Conservation (phyloP, 2,113 vertebrate genomes). For the Athene cunicularia region DNA sequence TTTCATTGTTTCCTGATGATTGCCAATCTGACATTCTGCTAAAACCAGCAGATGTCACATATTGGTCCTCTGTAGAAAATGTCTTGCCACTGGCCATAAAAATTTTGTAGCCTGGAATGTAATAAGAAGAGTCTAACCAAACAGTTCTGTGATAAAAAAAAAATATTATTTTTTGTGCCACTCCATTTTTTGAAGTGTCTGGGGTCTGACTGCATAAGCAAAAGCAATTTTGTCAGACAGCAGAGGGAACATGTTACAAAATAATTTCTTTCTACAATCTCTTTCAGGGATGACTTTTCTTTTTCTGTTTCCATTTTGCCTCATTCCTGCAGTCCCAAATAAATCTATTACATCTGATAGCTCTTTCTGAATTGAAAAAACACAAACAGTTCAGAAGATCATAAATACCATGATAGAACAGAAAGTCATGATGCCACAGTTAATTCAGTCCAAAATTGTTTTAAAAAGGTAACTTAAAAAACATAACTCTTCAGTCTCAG, state of each 20-base stretch:
- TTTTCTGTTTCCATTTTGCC: neutral
- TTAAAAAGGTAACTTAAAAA: neutral
- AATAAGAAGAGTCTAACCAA: neutral
- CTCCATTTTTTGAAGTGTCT: neutral
- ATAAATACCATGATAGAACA: neutral
- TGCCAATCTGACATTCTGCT: neutral
- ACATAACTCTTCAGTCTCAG: neutral
- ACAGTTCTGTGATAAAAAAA: neutral
- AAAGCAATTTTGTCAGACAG: neutral
- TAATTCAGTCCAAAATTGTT: neutral
- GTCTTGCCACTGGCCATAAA: neutral
- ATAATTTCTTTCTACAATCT: neutral
- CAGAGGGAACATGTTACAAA: neutral
- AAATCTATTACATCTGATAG: neutral
- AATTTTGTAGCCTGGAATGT: neutral
- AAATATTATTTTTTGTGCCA: neutral
- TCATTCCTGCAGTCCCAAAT: neutral
- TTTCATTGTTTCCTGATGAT: neutral
- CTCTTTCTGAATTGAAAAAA: neutral
- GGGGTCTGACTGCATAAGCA: neutral
- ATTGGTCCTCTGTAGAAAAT: neutral
- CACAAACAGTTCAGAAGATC: neutral
- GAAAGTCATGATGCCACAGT: neutral
- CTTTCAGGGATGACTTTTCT: neutral
- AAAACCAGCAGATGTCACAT: neutral